These are phyloP conservation scores for Pongo abelii DNA, from an alignment of 2,113 vertebrate species.

Conservation along the genomic window DNA sequence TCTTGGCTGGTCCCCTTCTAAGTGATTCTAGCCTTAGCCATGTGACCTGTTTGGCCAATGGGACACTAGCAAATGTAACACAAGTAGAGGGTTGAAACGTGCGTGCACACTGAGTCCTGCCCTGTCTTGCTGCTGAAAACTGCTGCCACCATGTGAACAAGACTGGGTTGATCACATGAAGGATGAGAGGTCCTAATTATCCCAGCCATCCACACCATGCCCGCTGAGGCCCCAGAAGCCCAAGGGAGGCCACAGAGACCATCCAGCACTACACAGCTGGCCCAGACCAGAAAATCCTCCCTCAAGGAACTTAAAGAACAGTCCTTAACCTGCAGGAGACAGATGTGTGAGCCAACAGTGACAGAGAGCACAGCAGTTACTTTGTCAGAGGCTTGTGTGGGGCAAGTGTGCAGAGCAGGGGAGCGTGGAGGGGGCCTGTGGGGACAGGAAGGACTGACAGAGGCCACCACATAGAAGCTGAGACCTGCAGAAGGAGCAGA, in stretches of 20 bases:
- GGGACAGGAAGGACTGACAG: neutral
- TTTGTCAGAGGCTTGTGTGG: neutral
- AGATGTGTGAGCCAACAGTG: fast-evolving
- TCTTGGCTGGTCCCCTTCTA: neutral
- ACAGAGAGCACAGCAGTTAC: neutral
- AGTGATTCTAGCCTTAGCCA: neutral
- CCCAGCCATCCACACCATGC: neutral
- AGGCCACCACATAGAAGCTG: too few species aligned
- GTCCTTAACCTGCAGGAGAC: neutral
- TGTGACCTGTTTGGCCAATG: neutral
- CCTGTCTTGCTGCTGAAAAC: neutral
- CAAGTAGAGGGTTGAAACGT: neutral
- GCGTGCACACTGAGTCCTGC: too few species aligned
- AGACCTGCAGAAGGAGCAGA: neutral
- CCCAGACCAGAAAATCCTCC: neutral
- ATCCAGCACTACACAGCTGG: neutral
- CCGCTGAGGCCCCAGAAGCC: neutral
- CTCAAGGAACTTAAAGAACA: neutral
- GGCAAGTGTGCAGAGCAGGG: neutral
- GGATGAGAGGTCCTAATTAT: neutral
- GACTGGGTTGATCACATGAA: neutral
- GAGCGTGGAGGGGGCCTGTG: too few species aligned
- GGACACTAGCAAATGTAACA: neutral
- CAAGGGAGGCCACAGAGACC: neutral
- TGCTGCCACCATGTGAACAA: neutral